A percentile compares a stretch with the other conserved stretches of the same genome.
These are phyloP conservation scores for Lepidiolamprologus cunningtoni DNA, from an alignment of 2,113 vertebrate species.

Conservation along the genomic window DNA sequence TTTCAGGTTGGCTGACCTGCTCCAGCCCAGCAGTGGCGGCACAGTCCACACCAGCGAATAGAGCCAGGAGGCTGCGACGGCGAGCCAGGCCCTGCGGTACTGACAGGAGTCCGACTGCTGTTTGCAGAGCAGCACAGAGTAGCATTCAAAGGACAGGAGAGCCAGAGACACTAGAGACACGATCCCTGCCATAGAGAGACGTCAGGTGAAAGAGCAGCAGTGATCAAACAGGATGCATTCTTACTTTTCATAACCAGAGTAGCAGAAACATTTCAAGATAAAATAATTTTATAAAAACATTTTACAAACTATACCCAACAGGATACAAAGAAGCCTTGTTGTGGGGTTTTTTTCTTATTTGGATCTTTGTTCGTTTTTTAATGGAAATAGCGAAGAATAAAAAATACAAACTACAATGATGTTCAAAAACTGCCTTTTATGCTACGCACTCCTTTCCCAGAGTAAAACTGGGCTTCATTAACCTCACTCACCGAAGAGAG, in stretches of 20 bases:
- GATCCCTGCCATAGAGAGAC: background rate
- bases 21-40: conserved; percentile 47
- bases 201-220: background rate
- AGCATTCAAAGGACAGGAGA: conserved; percentile 37
- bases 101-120: background rate
- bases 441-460: background rate
- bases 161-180: conserved; percentile 47
- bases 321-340: background rate
- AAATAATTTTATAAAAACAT: background rate
- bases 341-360: accelerated
- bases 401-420: background rate
- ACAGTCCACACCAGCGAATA: conserved; percentile 46
- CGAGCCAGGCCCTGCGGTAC: conserved; percentile 17
- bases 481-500: conserved; percentile 26
- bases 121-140: background rate
- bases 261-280: background rate
- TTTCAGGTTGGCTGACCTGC: conserved; percentile 26
- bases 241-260: background rate
- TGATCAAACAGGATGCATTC: background rate
- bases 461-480: background rate
- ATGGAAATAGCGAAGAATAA: background rate
- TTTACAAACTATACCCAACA: background rate
- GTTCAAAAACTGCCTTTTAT: background rate
- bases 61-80: conserved; percentile 25
- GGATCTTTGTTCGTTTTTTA: background rate